Base-by-base conservation (phyloP, 2,888 invertebrate species). In the Morpho achilles region DNA sequence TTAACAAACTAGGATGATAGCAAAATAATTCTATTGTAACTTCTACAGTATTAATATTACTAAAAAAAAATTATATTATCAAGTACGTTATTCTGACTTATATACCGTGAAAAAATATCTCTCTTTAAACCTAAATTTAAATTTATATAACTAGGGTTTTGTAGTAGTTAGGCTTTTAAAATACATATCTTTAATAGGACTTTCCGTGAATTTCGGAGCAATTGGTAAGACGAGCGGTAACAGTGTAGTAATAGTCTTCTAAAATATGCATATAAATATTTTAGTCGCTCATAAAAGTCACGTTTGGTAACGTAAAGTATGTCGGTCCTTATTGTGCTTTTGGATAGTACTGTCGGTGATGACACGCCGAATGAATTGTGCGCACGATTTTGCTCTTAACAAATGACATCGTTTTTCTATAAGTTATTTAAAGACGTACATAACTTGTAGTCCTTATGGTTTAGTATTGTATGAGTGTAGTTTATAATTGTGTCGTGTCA, bases 251-350 rank as follows among this genome's bases (percentile, higher is more conserved):
- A 80, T 78, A 77, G 70, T 71, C 70, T 66, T 76, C 74, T 79
- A 79, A 83, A 77, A 79, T 82, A 83, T 82, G 78, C 77, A 72
- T 76, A 77, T 80, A 79, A 79, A 84, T 82, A 82, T 79, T 82
- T 79, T 74, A 72, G 69, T 68, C 64, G 69, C 69, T 70, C 70
- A 65, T 80, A 78, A 77, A 77, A 75, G 71, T 75, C 65, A 71
- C 73, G 72, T 71, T 75, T 68, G 67, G 70, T 66, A 65, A 67
- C 65, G 68, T 69, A 64, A 74, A 74, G 72, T 69, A 73, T 61
- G 56, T 46, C 67, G 63, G 62, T 32, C 32, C 32, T 3, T 67
- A 60, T 61, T 64, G 67, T 66, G 64, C 61, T 66, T 67, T 65
- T 55, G 65, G 63, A 68, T 62, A 67, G 66, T 69, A 64, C 69